Conservation (phyloP, 1,140 invertebrate species). For the Danaus melanippus region DNA sequence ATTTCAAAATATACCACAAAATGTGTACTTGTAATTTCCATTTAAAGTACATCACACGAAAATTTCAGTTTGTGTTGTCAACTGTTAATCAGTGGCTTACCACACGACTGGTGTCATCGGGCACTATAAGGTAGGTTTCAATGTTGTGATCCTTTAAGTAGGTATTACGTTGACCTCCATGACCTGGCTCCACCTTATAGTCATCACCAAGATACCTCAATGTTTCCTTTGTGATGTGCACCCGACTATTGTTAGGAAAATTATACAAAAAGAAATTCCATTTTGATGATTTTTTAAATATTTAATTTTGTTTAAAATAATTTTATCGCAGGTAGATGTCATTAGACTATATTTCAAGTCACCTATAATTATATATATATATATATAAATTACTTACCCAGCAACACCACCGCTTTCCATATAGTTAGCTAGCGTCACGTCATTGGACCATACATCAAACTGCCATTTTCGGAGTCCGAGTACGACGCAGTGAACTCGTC, state of each 20-base stretch:
- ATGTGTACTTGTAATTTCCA: too few relatives aligned
- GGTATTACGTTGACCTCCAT: conserved; percentile 86
- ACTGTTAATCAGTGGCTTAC: conserved; percentile 54
- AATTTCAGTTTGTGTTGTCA: too few relatives aligned
- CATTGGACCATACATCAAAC: conserved; percentile 97
- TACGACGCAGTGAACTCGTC: conserved; percentile 93
- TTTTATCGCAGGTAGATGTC: too few relatives aligned
- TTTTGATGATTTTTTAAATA: background rate
- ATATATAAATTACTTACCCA: conserved; percentile 75
- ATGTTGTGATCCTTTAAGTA: conserved; percentile 95
- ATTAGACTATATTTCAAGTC: too few relatives aligned
- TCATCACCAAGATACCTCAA: conserved; percentile 86
- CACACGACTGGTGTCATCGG: conserved; percentile 78
- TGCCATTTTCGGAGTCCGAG: conserved; percentile 86
- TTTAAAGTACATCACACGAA: too few relatives aligned
- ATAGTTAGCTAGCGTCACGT: conserved; percentile 95
- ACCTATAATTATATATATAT: conserved; percentile 10
- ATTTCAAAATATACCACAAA: too few relatives aligned
- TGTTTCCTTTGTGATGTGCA: conserved; percentile 96
- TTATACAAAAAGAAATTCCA: background rate
- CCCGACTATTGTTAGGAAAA: conserved; percentile 75
- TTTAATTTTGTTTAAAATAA: too few relatives aligned
- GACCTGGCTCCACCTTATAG: conserved; percentile 91
- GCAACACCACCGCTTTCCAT: conserved; percentile 97
- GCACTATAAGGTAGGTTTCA: conserved; percentile 92